These are phyloP conservation scores for Drosophila chauvacae DNA, from an alignment of 1,140 invertebrate species.

Conservation along the genomic window DNA sequence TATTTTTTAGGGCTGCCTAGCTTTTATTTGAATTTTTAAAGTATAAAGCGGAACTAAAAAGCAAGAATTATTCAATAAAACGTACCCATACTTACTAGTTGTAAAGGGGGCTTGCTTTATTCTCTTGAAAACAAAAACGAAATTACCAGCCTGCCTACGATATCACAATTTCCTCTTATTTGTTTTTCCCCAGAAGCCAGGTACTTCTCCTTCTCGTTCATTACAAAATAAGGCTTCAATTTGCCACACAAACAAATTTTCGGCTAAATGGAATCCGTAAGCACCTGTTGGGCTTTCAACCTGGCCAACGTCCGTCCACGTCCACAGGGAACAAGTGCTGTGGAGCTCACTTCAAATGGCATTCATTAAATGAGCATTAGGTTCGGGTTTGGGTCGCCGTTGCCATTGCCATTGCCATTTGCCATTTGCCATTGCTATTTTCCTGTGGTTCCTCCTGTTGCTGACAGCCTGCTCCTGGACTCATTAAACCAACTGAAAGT, in stretches of 20 bases:
- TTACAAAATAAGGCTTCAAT: constrained; percentile 21
- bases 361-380: constrained; percentile 55
- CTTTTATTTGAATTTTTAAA: background rate
- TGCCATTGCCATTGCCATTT: constrained; percentile 1
- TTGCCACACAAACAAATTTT: constrained; percentile 16
- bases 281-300: constrained; percentile 35
- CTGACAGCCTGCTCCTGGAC: constrained; percentile 24
- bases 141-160: background rate
- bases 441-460: constrained; percentile 18
- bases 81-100: constrained; percentile 1
- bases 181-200: constrained; percentile 5
- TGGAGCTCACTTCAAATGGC: constrained; percentile 38
- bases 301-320: constrained; percentile 27
- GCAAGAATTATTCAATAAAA: background rate
- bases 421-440: background rate
- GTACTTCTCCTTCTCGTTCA: background rate
- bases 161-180: background rate
- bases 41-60: background rate
- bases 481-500: constrained; percentile 50
- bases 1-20: background rate
- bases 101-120: too few species aligned
- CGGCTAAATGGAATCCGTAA: constrained; percentile 30
- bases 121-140: background rate
- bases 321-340: constrained; percentile 2
- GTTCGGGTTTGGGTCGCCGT: background rate